These are phyloP conservation scores for Panurus biarmicus DNA, from an alignment of 2,113 vertebrate species.

Conservation along the genomic window DNA sequence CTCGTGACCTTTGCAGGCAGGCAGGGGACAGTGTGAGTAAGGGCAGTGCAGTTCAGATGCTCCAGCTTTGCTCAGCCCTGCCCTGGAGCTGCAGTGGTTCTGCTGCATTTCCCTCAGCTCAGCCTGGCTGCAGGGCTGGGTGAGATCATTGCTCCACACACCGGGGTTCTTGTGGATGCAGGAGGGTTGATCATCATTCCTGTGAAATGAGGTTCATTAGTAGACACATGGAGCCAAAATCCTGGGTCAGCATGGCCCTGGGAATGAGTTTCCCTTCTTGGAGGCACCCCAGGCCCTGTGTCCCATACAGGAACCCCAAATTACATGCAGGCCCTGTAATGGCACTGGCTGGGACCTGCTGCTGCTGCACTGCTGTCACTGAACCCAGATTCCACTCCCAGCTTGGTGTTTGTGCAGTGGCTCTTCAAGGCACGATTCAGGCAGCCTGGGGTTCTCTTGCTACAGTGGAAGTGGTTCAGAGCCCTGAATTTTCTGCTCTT, in stretches of 20 bases:
- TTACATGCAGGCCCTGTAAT: neutral
- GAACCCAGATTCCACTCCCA: neutral
- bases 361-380: neutral
- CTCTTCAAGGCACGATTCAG: neutral
- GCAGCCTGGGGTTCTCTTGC: neutral
- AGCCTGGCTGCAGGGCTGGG: neutral
- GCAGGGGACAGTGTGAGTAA: neutral
- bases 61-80: neutral
- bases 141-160: neutral
- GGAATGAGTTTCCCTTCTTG: neutral
- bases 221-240: neutral
- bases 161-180: neutral
- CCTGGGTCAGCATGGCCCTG: neutral
- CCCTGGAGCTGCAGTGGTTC: neutral
- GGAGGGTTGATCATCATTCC: neutral
- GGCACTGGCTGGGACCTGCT: neutral
- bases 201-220: neutral
- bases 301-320: fast-evolving
- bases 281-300: neutral
- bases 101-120: neutral
- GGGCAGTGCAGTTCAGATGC: neutral
- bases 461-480: neutral
- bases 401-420: neutral
- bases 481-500: neutral
- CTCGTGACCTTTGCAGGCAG: neutral